Base-by-base conservation (phyloP, 1,140 invertebrate genomes). In the Drosophila virilis region DNA sequence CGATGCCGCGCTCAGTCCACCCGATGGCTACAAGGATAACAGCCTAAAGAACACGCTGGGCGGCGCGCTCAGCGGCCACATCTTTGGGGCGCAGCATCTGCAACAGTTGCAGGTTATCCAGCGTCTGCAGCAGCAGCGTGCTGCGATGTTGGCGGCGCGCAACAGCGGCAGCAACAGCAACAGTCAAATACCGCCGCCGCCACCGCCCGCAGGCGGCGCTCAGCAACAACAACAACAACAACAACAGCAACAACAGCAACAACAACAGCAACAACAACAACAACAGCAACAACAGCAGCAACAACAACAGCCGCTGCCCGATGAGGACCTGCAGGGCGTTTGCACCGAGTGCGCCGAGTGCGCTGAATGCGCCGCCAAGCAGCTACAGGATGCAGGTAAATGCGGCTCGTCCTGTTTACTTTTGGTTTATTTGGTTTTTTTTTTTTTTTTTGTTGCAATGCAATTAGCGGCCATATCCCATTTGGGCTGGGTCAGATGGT, bases 1-100 rank as follows among this genome's bases (percentile, higher is more conserved):
- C 85, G 95, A 95, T 62, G 96, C 96, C n/a, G 97, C 96, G 2
- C 94, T 97, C 6, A 97, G 96, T 86, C 96, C 96, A 51, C 96
- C 96, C 8, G 96, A 97, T 82, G 96, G 96, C 7, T 97, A 97
- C 93, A 97, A 97, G 92, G 96, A 97, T 83, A 93, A 93, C 93
- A 92, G 94, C 77, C 92, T 94, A 58, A 93, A 93, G 89, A 82
- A 91, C 81, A 89, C 94, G 75, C 83, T 94, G 74, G 93, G 94
- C 40, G 94, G 93, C 50, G 94, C 94, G 69, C 89, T 94, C n/a
- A 93, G 93, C 54, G 93, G 94, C 13, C 94, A 94, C 58, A 94
- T 94, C 62, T 94, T 94, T 80, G 94, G 94, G 13, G 93, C 94
- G 43, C 94, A 94, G 80, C 94, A 94, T 80, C 91, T 94, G 74